phyloP scores from a whole-genome alignment of 2,888 invertebrate genomes.

The Panzeria rudis region DNA sequence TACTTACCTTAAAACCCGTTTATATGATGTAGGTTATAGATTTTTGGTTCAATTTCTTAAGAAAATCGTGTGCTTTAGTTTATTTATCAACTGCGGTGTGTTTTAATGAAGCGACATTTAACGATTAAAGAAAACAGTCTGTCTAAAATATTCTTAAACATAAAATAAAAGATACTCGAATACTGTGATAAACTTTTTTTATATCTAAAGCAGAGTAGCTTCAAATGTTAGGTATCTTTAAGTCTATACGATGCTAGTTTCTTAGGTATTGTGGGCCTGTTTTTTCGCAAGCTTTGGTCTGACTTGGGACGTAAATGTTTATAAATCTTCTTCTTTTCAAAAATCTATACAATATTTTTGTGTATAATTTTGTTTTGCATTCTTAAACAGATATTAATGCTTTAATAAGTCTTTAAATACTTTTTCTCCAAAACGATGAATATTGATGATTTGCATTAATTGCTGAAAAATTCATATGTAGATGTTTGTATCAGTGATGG shows the following conservation, averaged over 20 bases:
- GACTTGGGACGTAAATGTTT: neutral
- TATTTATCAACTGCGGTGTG: conserved; percentile 46
- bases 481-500: no score
- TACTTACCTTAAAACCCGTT: conserved; percentile 34
- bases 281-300: neutral
- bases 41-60: neutral
- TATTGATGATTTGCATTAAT: neutral
- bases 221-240: neutral
- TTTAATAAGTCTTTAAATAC: neutral
- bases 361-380: neutral
- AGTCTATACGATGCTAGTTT: neutral
- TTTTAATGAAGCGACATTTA: conserved; percentile 57
- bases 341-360: neutral
- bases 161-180: neutral
- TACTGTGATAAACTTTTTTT: neutral
- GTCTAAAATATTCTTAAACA: conserved; percentile 31
- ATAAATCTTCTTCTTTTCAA: neutral
- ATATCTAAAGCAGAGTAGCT: neutral
- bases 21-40: neutral
- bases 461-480: no score
- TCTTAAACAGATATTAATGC: neutral
- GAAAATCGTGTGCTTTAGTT: neutral
- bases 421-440: neutral
- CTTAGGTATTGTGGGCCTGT: neutral
- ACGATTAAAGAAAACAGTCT: conserved; percentile 44